Base-by-base conservation (phyloP, 2,888 invertebrate species). In the Drosophila recens region DNA sequence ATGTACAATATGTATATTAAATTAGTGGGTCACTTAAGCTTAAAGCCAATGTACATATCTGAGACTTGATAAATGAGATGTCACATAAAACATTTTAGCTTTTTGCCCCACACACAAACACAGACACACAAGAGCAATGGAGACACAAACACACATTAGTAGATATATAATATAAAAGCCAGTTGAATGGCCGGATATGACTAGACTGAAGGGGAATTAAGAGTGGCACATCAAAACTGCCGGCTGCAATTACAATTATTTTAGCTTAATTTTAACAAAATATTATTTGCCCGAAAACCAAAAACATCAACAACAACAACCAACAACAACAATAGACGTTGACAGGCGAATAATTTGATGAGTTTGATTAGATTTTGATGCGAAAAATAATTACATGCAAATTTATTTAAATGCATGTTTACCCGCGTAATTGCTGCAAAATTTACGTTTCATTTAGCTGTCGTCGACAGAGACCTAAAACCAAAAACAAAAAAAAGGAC, bases 371-470 rank as follows among this genome's bases (percentile, higher is more conserved):
- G 69, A 75, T 71, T 76, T 76, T 73, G 72, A 76, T 58, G 72
- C 69, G 51, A 77, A 70, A 86, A 74, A 76, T 86, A 89, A 87
- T 80, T 81, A 79, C 82, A 90, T 91, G 90, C 88, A 91, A 91
- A 91, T 91, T 91, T 84, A 86, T 86, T 88, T 87, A 76, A 84
- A 87, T 85, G 80, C 81, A 87, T 85, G 87, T 87, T 91, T 91
- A 90, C 82, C 89, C 91, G 85, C 90, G 90, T 91, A 91, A 91
- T 91, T 91, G 91, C 86, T 90, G 88, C 91, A 88, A 91, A 57
- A 91, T 91, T 91, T 90, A 90, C 91, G 90, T 91, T 91, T 91
- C 91, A 91, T 91, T 91, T 91, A 91, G 82, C 73, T 65, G 42
- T 58, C 63, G 59, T 57, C 53, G 33, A 42, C 40, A 15, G 40